Conservation (phyloP, 2,797 vertebrate genomes). For the Sebastes reedi region DNA sequence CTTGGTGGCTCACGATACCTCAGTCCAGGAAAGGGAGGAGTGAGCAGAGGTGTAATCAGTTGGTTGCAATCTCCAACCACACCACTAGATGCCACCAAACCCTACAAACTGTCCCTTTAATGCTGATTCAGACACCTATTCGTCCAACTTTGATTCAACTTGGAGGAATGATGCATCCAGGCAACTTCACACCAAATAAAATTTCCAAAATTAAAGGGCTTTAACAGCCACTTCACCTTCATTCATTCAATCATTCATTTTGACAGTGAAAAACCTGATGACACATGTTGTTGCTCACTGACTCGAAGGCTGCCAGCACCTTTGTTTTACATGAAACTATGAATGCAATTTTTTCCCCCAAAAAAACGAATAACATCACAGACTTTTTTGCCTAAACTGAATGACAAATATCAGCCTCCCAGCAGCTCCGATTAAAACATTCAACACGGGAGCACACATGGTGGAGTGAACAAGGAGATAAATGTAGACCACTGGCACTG, state of each 20-base stretch:
- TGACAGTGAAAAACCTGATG: not conserved
- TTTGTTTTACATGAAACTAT: not conserved
- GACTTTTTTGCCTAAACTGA: not conserved
- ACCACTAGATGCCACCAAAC: not conserved
- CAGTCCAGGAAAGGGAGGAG: not conserved
- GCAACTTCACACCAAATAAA: no score
- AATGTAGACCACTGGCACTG: not conserved
- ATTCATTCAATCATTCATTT: not conserved
- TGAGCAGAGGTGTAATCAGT: not conserved
- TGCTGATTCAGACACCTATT: not conserved
- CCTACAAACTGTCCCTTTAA: not conserved
- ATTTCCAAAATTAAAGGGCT: not conserved
- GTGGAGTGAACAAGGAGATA: not conserved
- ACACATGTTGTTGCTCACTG: not conserved
- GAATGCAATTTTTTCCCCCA: not conserved
- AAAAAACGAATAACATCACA: not conserved
- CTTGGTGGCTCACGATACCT: not conserved
- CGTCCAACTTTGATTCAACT: not conserved
- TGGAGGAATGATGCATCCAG: not conserved
- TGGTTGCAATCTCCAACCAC: not conserved
- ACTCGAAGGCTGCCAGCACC: no score
- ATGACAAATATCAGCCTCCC: not conserved
- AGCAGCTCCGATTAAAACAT: not conserved
- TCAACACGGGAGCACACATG: not conserved
- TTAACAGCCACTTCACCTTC: not conserved